phyloP scores from a whole-genome alignment of 2,113 vertebrate species.

The Tragulus kanchil region DNA sequence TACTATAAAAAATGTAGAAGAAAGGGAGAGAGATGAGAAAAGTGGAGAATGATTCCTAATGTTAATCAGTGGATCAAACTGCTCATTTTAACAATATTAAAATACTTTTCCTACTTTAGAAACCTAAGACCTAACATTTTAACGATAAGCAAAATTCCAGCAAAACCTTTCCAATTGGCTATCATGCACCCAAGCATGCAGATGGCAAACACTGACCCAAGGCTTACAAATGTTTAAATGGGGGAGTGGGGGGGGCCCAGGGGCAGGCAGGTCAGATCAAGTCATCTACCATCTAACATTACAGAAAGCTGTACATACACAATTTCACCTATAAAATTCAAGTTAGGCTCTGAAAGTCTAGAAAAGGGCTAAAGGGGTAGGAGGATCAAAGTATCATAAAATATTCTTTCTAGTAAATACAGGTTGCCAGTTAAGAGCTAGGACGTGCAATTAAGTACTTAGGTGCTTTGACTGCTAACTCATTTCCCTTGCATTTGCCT shows the following conservation, averaged over 20 bases:
- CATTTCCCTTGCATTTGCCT: conserved; percentile 37
- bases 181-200: neutral
- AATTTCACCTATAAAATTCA: conserved; percentile 44
- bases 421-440: neutral
- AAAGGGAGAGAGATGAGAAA: neutral
- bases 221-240: neutral
- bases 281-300: neutral
- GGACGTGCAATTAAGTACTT: conserved; percentile 38
- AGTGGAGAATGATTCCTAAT: neutral
- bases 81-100: neutral
- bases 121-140: neutral
- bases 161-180: conserved; percentile 5
- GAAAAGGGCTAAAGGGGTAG: neutral
- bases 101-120: neutral
- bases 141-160: neutral
- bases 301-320: neutral
- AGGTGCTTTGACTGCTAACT: neutral
- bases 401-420: neutral
- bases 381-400: neutral
- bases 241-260: neutral
- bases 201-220: neutral
- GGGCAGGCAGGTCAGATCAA: neutral
- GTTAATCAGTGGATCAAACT: neutral
- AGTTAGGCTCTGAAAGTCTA: neutral
- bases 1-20: neutral